phyloP scores from a whole-genome alignment of 2,113 vertebrate species.

The Takifugu bimaculatus region DNA sequence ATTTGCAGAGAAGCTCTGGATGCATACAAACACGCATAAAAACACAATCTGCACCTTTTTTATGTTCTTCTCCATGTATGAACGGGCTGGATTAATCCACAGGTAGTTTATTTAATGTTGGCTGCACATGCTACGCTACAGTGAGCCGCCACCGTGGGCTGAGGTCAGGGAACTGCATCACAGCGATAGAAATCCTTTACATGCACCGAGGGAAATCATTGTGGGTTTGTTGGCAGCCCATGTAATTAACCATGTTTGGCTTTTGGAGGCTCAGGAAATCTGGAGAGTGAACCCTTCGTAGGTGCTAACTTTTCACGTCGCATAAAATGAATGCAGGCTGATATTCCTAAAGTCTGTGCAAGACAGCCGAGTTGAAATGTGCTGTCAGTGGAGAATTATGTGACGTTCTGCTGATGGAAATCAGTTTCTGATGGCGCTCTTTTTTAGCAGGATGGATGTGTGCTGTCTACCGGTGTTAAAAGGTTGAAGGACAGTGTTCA shows the following conservation, averaged over 20 bases:
- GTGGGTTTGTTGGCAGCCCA: constrained; percentile 29
- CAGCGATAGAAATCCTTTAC: constrained; percentile 46
- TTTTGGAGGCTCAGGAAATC: constrained; percentile 31
- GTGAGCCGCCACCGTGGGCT: constrained; percentile 26
- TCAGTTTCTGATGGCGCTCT: constrained; percentile 5
- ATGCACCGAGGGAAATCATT: constrained; percentile 52
- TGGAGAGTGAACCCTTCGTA: constrained; percentile 3
- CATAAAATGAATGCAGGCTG: not conserved
- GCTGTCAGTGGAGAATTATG: constrained; percentile 3
- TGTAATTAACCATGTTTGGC: constrained; percentile 53
- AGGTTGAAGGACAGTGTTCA: constrained; percentile 10
- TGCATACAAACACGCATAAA: constrained; percentile 1
- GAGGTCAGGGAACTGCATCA: constrained; percentile 34
- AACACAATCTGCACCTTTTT: not conserved
- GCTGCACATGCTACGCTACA: constrained; percentile 27
- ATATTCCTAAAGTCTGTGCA: constrained; percentile 10
- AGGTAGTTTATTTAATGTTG: constrained; percentile 44
- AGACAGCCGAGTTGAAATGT: constrained; percentile 18
- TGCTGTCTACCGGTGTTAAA: constrained; percentile 17
- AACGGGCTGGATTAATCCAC: constrained; percentile 43
- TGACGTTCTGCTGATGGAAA: constrained; percentile 13
- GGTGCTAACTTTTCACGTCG: constrained; percentile 27
- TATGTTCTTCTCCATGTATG: constrained; percentile 1
- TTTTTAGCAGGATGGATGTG: constrained; percentile 29
- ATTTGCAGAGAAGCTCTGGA: not conserved